Evolutionary conservation across 2,888 invertebrate species (phyloP).

Genomic region (Opisthograptis luteolata): DNA sequence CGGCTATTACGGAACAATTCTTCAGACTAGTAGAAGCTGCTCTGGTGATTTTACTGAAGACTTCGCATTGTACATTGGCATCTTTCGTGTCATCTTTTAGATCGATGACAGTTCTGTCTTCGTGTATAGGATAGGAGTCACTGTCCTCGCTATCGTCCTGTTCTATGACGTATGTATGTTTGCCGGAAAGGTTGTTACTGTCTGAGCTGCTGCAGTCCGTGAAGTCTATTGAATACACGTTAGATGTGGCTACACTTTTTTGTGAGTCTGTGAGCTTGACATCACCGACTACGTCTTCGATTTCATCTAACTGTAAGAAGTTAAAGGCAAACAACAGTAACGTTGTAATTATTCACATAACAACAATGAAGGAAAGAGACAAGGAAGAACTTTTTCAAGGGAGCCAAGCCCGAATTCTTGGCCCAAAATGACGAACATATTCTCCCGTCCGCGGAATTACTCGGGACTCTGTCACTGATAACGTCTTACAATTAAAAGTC

Average conservation of each 20-base stretch:
- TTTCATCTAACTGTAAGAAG: slow-evolving; percentile 64
- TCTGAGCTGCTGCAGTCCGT: slow-evolving; percentile 73
- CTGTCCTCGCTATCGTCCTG: slow-evolving; percentile 66
- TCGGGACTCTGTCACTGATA: too few species aligned
- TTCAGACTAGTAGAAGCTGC: slow-evolving; percentile 44
- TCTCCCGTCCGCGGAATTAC: too few species aligned
- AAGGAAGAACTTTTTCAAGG: too few species aligned
- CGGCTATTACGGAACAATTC: slow-evolving; percentile 50
- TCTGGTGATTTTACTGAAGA: slow-evolving; percentile 33
- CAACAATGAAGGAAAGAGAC: too few species aligned
- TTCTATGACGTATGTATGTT: slow-evolving; percentile 72
- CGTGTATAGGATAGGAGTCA: slow-evolving; percentile 51
- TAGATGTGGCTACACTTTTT: slow-evolving; percentile 72
- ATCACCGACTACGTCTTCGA: slow-evolving; percentile 67
- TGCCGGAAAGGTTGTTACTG: slow-evolving; percentile 68
- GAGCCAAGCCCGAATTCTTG: too few species aligned
- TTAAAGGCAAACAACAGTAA: not conserved
- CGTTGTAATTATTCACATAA: too few species aligned
- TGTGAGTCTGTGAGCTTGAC: slow-evolving; percentile 70
- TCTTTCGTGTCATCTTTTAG: slow-evolving; percentile 39
- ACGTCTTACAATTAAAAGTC: too few species aligned
- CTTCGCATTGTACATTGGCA: slow-evolving; percentile 35
- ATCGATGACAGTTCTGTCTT: slow-evolving; percentile 45
- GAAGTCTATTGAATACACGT: slow-evolving; percentile 68
- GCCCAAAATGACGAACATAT: too few species aligned